Base-by-base conservation (phyloP, 2,888 invertebrate genomes). In the Tromatobia lineatoria region DNA sequence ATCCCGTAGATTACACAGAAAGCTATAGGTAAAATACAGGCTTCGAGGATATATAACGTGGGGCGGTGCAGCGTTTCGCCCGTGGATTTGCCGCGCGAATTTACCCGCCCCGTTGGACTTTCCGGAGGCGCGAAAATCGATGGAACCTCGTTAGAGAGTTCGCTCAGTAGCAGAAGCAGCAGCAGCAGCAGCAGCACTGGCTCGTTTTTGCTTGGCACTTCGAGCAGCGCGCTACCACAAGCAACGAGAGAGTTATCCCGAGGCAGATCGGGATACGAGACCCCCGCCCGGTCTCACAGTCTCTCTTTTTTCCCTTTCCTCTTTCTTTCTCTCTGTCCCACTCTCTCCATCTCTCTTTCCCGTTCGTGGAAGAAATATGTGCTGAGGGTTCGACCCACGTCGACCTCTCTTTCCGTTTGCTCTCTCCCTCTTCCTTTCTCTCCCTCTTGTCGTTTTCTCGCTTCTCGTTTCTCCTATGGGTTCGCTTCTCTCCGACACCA, bases 51-150 rank as follows among this genome's bases (percentile, higher is more conserved):
- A 74, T 77, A 80, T 34, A 64, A 42, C 57, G 59, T 52, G 77
- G 23, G 77, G 23, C 29, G 75, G 25, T 66, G 75, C 45, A 74
- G 47, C 61, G 73, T 45, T 66, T 80, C 75, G 70, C 74, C 84
- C 75, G 75, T 74, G 84, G 78, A 84, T 84, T 84, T 81, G 74
- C 73, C 45, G 61, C 66, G 75, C 75, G 80, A 84, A 84, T 84
- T 77, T 84, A 77, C 80, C 77, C 77, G 74, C 81, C 78, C 78
- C 66, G 81, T 78, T 81, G 84, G 84, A 78, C 81, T 84, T 84
- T 84, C 84, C 84, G 78, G 84, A 84, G 84, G 84, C 84, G 84
- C 84, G 84, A 84, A 84, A 84, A 84, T 84, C 84, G 84, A 84
- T 84, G 84, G 84, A 70, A 84, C 81, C 84, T 84, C 84, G 84